Evolutionary conservation across 2,888 invertebrate species (phyloP).

Genomic region (Metopia argyrocephala): DNA sequence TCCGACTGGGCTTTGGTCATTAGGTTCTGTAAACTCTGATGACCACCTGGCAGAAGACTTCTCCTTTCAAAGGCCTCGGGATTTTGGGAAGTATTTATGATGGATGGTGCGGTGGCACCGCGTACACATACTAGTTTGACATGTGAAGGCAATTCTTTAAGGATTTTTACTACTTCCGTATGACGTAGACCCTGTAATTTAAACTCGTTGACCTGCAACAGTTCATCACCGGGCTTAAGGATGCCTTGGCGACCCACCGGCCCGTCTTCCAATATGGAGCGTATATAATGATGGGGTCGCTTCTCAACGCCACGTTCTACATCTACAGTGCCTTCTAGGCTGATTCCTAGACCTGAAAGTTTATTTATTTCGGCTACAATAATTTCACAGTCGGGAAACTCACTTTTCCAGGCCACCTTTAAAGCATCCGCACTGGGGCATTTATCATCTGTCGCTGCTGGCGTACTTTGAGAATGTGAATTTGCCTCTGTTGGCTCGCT

Average conservation of each 20-base stretch:
- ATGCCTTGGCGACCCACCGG: conserved; percentile 95
- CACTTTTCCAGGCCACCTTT: conserved; percentile 87
- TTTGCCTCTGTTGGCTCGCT: conserved; percentile 45
- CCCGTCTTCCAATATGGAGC: conserved; percentile 96
- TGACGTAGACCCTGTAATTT: conserved; percentile 95
- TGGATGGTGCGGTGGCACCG: conserved; percentile 81
- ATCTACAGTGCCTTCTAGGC: conserved; percentile 98
- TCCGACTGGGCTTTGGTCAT: conserved; percentile 97
- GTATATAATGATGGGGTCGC: conserved; percentile 98
- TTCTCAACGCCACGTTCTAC: conserved; percentile 98
- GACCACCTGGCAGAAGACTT: conserved; percentile 90
- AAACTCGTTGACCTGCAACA: conserved; percentile 96
- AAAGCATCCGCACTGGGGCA: conserved; percentile 85
- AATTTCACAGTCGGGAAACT: conserved; percentile 90
- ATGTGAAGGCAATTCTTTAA: conserved; percentile 93
- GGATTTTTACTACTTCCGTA: conserved; percentile 96
- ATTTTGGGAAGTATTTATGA: conserved; percentile 89
- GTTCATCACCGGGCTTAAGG: conserved; percentile 96
- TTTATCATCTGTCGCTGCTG: conserved; percentile 65
- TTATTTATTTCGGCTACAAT: conserved; percentile 95
- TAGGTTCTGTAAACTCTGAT: conserved; percentile 89
- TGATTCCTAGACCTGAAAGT: conserved; percentile 96
- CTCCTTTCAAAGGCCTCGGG: conserved; percentile 88
- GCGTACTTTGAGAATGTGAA: conserved; percentile 17
- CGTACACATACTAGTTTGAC: conserved; percentile 95